Conservation (phyloP, 2,113 vertebrate species). For the Athene noctua region DNA sequence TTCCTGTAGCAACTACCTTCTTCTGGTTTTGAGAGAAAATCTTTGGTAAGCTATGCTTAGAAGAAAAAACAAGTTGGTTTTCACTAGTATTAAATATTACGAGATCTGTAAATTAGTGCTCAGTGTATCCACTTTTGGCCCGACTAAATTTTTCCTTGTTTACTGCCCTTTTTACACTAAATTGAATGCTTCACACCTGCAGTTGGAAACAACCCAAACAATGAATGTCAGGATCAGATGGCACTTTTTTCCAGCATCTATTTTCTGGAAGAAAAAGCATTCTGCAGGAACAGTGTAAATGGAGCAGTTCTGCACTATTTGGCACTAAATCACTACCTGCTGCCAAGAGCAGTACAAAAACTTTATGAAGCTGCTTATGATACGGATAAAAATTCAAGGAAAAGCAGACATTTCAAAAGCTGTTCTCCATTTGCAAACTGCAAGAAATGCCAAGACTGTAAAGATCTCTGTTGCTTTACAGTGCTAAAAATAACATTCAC, state of each 20-base stretch:
- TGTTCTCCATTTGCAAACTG: slow-evolving; percentile 47
- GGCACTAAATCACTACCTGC: neutral
- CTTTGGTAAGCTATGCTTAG: neutral
- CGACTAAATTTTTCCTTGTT: neutral
- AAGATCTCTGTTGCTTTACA: neutral
- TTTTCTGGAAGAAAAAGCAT: neutral
- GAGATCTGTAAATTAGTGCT: neutral
- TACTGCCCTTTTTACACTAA: neutral
- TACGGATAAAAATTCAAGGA: neutral
- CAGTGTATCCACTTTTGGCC: neutral
- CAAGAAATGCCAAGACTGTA: slow-evolving; percentile 29
- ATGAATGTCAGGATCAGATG: neutral
- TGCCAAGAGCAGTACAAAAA: neutral
- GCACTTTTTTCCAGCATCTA: neutral
- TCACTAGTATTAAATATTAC: neutral
- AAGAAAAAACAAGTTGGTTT: neutral
- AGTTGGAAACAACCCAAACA: neutral
- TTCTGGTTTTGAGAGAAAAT: neutral
- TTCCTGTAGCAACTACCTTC: neutral
- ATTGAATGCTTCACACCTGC: neutral
- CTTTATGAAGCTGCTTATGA: neutral
- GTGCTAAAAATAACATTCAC: slow-evolving; percentile 53
- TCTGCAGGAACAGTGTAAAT: neutral
- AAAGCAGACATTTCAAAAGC: slow-evolving; percentile 7
- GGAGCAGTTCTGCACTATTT: neutral